Evolutionary conservation across 2,797 vertebrate species (phyloP), one percentile per base, ranked within the genome.

Genomic region (Scolopax bukidnonensis): DNA sequence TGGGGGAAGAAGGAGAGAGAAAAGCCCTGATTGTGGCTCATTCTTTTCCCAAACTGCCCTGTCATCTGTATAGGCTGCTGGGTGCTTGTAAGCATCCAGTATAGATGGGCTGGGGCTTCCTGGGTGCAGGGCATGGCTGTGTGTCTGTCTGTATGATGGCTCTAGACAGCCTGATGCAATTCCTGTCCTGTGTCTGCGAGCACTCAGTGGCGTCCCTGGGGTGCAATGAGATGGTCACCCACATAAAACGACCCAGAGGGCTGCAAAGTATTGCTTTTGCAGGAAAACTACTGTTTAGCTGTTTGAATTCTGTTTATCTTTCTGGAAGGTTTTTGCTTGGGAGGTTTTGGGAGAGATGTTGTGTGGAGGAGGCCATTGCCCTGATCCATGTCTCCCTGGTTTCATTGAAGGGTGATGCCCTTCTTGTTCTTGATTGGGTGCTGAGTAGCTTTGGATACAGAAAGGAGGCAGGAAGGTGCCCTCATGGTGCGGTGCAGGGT

Each of bases 21-120:
- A 67, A 43, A 59, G 9, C 63, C 47, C 15, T 30, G n/a, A 12
- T 11, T 2, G 0, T 20, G 23, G 30, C 9, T 87, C 1, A 1
- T 50, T 45, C 43, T 69, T 38, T 20, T 87, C 61, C 77, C 23
- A 50, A 12, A 43, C 15, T n/a, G 30, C 17, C 57, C 51, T 47
- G 69, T 48, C 4, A 1, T 4, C 7, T 4, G 1, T 0, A 0
- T 9, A 30, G 50, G 36, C 19, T n/a, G 50, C 50, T 36, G 87
- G 38, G 14, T 57, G 12, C 17, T 30, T 38, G 32, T n/a, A 25
- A 74, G 24, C 11, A 45, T 69, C 76, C 59, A 14, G 7, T 3
- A 5, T 3, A 28, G 28, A 1, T 8, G 45, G 19, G 41, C 9
- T 84, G 81, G 60, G 45, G 12, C 32, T 77, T 67, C 36, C 41